Base-by-base conservation (phyloP, 1,140 invertebrate species). In the Trichogramma pretiosum region DNA sequence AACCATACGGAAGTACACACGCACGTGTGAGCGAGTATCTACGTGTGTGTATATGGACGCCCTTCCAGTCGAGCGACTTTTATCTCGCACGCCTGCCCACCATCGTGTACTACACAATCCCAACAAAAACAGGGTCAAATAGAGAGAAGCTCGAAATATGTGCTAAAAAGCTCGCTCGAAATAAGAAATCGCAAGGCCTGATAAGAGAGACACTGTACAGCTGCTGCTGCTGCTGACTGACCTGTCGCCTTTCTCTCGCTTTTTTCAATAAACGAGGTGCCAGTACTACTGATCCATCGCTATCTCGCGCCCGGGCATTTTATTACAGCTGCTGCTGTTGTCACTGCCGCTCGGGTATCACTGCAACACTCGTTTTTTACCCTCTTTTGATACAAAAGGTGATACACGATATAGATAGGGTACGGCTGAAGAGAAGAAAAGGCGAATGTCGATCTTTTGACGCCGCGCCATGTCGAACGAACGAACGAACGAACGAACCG, bases 201-300 rank as follows among this genome's bases (percentile, higher is more conserved):
- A 24, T 24, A 26, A 23, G 9, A n/a, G 32, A 17, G 32, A 21
- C n/a, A n/a, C n/a, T n/a, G n/a, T n/a, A n/a, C n/a, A n/a, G n/a
- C n/a, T n/a, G n/a, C n/a, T n/a, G n/a, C n/a, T n/a, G n/a, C n/a
- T n/a, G n/a, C n/a, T n/a, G n/a, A 17, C 14, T n/a, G 33, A 38
- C 24, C 11, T 34, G 3, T 21, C 32, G 36, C 32, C 11, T 28
- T 24, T 26, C 17, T 35, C 24, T 53, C 55, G 56, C 56, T 52
- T 54, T 45, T 58, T 50, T 65, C 63, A 65, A 67, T 65, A 65
- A 65, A 56, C 57, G 52, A 26, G 52, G 59, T 60, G 62, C n/a
- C n/a, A n/a, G n/a, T n/a, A n/a, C n/a, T 38, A 33, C 17, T 46
- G 35, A 8, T 4, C 18, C 11, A 13, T 23, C 43, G 30, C 40